Base-by-base conservation (phyloP, 2,113 vertebrate species). In the Nerophis ophidion region DNA sequence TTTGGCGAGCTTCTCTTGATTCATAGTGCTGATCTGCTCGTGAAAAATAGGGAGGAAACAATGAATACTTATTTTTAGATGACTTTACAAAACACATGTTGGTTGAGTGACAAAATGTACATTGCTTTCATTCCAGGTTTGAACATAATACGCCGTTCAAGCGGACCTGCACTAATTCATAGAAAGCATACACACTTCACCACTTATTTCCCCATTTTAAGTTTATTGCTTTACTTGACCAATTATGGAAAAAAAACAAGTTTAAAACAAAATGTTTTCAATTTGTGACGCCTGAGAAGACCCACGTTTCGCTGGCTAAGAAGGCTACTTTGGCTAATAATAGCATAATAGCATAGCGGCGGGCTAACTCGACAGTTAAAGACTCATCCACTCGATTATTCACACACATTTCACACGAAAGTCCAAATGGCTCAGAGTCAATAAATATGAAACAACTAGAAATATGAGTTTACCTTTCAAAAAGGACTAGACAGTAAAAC, bases 1-100 rank as follows among this genome's bases (percentile, higher is more conserved):
- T 90, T 98, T 98, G 77, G 95, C 95, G 59, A 99, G 89, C 69
- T 98, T 99, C 88, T 98, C 97, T 87, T 96, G 95, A 88, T 99
- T 99, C 97, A 99, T 99, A 66, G 49, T 92, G 54, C 38, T 56
- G 62, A 91, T 89, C 78, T 71, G 76, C 53, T 50, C 49, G 48
- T 4, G 45, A 68, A 72, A 57, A 63, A 52, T 42, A 33, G 19
- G 8, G 7, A n/a, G 9, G 19, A 17, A n/a, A 44, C 0, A 10
- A 1, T 0, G 38, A 2, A 60, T 33, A 5, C 57, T 50, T 13
- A 1, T 10, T 42, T 16, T 9, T 10, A 1, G 9, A 16, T 34
- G 6, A 40, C n/a, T 40, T 40, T 3, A 40, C 7, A 40, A 9
- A 2, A 40, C 6, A 1, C 38, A 26, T 26, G 40, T 12, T 11